These are phyloP conservation scores for Agrotis ipsilon DNA, from an alignment of 2,888 invertebrate species.

Conservation along the genomic window DNA sequence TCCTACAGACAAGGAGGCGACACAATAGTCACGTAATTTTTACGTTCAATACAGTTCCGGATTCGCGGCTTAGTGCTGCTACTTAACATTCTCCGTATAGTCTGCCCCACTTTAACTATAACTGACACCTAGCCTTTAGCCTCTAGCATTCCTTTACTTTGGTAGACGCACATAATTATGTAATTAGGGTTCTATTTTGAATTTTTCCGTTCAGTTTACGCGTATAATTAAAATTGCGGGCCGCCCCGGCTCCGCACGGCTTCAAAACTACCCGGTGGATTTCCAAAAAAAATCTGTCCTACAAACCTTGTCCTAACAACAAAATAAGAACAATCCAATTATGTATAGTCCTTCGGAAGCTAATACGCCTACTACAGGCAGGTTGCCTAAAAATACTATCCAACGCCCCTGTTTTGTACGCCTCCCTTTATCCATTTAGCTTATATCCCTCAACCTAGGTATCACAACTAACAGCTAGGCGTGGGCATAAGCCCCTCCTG, in stretches of 20 bases:
- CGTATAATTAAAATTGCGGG: not conserved
- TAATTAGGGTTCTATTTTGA: conserved; percentile 20
- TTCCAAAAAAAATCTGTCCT: too few relatives aligned
- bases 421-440: not conserved
- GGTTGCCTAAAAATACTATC: too few relatives aligned
- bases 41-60: conserved; percentile 72
- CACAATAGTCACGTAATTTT: conserved; percentile 74
- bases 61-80: conserved; percentile 73
- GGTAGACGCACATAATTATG: conserved; percentile 29
- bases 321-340: too few relatives aligned
- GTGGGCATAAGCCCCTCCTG: not conserved
- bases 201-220: conserved; percentile 16
- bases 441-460: not conserved
- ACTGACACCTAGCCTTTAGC: conserved; percentile 62
- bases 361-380: too few relatives aligned
- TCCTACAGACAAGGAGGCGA: conserved; percentile 39
- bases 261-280: too few relatives aligned
- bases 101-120: conserved; percentile 76
- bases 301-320: too few relatives aligned
- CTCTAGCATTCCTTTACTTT: conserved; percentile 49
- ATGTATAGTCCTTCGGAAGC: too few relatives aligned
- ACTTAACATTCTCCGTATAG: conserved; percentile 80
- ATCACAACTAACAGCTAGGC: not conserved
- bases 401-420: too few relatives aligned
- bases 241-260: too few relatives aligned